Evolutionary conservation across 2,113 vertebrate species (phyloP).

Genomic region (Albula goreensis): DNA sequence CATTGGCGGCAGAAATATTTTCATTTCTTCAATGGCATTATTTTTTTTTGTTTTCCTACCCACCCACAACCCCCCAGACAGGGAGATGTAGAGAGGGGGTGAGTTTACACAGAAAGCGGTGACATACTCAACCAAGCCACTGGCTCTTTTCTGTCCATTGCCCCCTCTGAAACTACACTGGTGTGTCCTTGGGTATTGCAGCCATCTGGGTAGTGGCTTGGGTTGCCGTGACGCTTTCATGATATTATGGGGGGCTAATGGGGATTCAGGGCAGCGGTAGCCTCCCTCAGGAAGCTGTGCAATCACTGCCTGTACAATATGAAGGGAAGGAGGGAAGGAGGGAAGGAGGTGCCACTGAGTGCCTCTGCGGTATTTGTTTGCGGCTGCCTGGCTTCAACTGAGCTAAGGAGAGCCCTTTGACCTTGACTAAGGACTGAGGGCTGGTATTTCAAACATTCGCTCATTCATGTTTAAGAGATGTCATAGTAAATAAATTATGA

Average conservation of each 20-base stretch:
- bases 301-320: conserved; percentile 29
- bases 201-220: not conserved
- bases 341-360: not conserved
- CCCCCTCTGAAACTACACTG: not conserved
- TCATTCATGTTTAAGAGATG: conserved; percentile 75
- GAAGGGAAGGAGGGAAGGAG: not conserved
- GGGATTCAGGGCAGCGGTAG: not conserved
- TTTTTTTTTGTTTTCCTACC: conserved; percentile 12
- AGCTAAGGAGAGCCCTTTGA: conserved; percentile 60
- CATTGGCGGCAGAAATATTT: conserved; percentile 57
- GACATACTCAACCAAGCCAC: not conserved
- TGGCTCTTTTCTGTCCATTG: not conserved
- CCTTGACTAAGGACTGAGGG: conserved; percentile 67
- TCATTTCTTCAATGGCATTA: conserved; percentile 42
- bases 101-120: not conserved
- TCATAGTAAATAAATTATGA: conserved; percentile 79
- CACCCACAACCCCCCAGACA: not conserved
- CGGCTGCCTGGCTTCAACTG: conserved; percentile 29
- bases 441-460: conserved; percentile 72
- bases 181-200: not conserved
- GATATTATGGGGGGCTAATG: conserved; percentile 26
- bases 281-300: not conserved
- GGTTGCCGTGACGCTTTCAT: conserved; percentile 25
- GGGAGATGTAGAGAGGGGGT: not conserved
- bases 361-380: conserved; percentile 16